Conservation (phyloP, 1,140 invertebrate genomes). For the Pseudomyrmex cubaensis region DNA sequence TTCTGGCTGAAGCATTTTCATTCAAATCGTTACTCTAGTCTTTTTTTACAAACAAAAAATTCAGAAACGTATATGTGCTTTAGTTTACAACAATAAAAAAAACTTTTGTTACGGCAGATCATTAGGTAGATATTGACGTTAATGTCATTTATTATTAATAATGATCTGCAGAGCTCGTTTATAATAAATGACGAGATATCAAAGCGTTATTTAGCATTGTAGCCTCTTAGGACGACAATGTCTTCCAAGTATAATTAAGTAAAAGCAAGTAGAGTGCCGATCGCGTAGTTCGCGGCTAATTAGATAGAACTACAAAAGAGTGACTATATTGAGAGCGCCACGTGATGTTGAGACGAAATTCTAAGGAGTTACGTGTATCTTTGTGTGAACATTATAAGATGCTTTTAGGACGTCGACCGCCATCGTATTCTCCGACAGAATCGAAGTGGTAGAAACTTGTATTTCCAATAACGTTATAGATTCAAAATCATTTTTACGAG, state of each 20-base stretch:
- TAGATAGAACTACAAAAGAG: slow-evolving; percentile 72
- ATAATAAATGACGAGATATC: slow-evolving; percentile 58
- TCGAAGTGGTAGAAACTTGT: slow-evolving; percentile 9
- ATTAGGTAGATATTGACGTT: background rate
- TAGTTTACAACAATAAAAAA: too few relatives aligned
- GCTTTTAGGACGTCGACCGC: slow-evolving; percentile 12
- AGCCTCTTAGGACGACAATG: slow-evolving; percentile 59
- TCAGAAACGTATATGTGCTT: background rate
- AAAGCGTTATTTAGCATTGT: slow-evolving; percentile 61
- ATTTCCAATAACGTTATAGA: background rate
- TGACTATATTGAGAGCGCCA: slow-evolving; percentile 5
- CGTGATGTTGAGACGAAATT: slow-evolving; percentile 60
- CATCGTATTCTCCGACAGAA: background rate
- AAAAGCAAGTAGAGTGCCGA: slow-evolving; percentile 43
- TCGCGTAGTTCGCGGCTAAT: slow-evolving; percentile 60
- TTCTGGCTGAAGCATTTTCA: background rate
- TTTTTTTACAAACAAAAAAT: too few relatives aligned
- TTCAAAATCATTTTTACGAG: background rate
- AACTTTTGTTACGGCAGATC: too few relatives aligned
- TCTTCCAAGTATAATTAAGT: slow-evolving; percentile 43
- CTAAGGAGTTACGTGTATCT: slow-evolving; percentile 59
- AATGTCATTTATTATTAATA: too few relatives aligned
- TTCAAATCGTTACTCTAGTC: background rate
- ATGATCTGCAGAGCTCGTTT: background rate
- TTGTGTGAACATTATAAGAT: background rate